These are phyloP conservation scores for Oscheius onirici DNA, from an alignment of 2,888 invertebrate genomes.

Conservation along the genomic window DNA sequence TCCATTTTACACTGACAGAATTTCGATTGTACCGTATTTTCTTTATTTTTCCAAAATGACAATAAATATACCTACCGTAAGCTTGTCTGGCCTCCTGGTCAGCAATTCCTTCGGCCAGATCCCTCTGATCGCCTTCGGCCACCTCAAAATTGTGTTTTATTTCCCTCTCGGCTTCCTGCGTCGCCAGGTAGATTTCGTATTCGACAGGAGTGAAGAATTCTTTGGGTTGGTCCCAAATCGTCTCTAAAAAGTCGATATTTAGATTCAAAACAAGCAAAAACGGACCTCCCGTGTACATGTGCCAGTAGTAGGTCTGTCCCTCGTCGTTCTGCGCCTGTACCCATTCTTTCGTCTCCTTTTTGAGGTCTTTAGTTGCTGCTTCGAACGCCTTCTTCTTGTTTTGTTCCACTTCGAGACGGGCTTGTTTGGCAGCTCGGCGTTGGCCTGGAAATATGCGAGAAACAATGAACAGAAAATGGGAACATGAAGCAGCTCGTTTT, in stretches of 20 bases:
- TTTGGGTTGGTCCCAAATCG: slow-evolving; percentile 34
- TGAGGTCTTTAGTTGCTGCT: neutral
- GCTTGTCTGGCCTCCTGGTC: neutral
- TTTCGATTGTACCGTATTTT: no score
- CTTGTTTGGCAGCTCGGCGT: neutral
- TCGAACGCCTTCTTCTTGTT: neutral
- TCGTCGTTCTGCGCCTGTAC: slow-evolving; percentile 55
- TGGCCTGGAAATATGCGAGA: no score
- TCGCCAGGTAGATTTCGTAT: slow-evolving; percentile 35
- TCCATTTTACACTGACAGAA: no score
- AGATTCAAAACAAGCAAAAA: neutral
- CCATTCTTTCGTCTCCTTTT: slow-evolving; percentile 41
- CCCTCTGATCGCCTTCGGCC: slow-evolving; percentile 13
- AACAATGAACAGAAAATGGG: no score
- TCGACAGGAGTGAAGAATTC: slow-evolving; percentile 34
- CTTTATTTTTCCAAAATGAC: no score
- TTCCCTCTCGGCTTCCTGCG: slow-evolving; percentile 29
- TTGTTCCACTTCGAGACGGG: neutral
- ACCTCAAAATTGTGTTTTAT: slow-evolving; percentile 10
- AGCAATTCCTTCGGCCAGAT: neutral
- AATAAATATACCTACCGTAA: slow-evolving; percentile 7
- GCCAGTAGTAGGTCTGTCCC: slow-evolving; percentile 58
- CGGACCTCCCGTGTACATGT: slow-evolving; percentile 57
- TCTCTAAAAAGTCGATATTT: slow-evolving; percentile 24
- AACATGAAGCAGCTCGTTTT: no score